These are phyloP conservation scores for Icerya purchasi DNA, from an alignment of 2,888 invertebrate genomes.

Conservation along the genomic window DNA sequence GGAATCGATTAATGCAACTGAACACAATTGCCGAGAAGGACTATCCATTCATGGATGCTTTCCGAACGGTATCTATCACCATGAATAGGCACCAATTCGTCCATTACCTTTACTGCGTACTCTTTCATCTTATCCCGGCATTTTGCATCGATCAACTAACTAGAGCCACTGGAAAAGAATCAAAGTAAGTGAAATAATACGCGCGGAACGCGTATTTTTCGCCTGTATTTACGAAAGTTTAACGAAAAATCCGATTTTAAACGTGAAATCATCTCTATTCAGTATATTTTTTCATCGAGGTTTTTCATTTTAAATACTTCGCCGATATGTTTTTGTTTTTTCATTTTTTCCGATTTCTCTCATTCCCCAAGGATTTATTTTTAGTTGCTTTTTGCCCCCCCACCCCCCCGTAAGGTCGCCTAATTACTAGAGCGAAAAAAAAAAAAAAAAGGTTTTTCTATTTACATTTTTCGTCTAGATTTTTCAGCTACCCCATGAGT, in stretches of 20 bases:
- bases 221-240: neutral
- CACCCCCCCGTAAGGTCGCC: no score
- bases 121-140: slow-evolving; percentile 51
- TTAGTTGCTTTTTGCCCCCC: no score
- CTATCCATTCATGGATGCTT: neutral
- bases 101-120: slow-evolving; percentile 33
- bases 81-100: slow-evolving; percentile 33
- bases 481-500: no score
- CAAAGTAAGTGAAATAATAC: slow-evolving; percentile 30
- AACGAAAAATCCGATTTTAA: neutral
- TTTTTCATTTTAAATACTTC: no score
- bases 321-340: no score
- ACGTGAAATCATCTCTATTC: neutral
- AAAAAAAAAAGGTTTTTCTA: no score
- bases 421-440: no score
- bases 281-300: no score
- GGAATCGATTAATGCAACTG: neutral
- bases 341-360: no score
- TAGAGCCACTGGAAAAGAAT: slow-evolving; percentile 39
- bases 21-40: neutral
- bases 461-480: no score
- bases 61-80: slow-evolving; percentile 26
- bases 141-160: slow-evolving; percentile 39
- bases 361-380: no score
- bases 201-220: neutral